phyloP scores from a whole-genome alignment of 2,888 invertebrate genomes.

The Caenorhabditis macrosperma region DNA sequence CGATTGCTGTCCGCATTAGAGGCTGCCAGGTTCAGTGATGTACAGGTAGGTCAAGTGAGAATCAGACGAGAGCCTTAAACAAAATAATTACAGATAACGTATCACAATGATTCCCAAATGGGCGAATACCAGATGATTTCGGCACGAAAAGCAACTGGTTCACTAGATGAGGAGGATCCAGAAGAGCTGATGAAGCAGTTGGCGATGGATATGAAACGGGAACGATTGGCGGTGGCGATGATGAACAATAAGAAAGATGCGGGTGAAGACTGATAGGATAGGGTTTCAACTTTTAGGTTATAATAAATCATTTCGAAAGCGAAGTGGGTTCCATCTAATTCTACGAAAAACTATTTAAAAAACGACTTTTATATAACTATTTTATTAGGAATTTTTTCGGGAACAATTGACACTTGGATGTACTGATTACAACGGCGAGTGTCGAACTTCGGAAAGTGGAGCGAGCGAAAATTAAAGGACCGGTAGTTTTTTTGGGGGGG shows the following conservation, averaged over 20 bases:
- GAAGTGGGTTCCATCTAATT: too few species aligned
- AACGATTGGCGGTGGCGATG: conserved; percentile 49
- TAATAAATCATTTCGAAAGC: too few species aligned
- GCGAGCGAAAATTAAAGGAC: conserved; percentile 1
- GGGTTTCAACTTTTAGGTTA: neutral
- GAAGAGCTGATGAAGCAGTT: conserved; percentile 53
- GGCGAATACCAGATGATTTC: conserved; percentile 70
- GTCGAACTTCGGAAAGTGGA: neutral
- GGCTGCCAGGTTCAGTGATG: conserved; percentile 68
- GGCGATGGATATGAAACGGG: conserved; percentile 51
- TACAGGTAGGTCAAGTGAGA: conserved; percentile 57
- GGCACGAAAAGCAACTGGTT: conserved; percentile 56
- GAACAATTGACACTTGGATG: neutral
- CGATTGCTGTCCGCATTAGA: conserved; percentile 70
- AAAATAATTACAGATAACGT: conserved; percentile 43
- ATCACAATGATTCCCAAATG: conserved; percentile 41
- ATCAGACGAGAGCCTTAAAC: neutral
- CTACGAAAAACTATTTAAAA: too few species aligned
- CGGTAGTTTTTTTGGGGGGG: conserved; percentile 29
- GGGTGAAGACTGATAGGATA: neutral
- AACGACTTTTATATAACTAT: neutral
- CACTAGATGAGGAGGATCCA: conserved; percentile 36
- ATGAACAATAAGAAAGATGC: conserved; percentile 39
- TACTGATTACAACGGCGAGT: neutral
- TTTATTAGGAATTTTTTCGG: neutral